phyloP scores from a whole-genome alignment of 2,797 vertebrate species.

The Enteromius fasciolatus region DNA sequence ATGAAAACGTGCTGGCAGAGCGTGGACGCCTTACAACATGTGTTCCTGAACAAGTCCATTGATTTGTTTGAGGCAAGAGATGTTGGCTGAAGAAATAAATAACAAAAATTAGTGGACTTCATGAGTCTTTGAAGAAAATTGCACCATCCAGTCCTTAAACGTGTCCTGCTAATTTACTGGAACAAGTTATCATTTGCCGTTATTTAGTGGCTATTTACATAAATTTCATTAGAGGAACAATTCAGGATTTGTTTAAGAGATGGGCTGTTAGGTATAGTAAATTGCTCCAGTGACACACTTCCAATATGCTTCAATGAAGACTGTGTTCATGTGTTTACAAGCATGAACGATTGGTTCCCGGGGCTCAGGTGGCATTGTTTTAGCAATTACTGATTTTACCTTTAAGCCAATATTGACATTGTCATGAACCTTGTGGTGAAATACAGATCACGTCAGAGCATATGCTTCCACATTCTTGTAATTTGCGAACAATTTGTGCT shows the following conservation, averaged over 20 bases:
- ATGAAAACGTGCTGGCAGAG: background rate
- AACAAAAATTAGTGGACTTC: constrained; percentile 22
- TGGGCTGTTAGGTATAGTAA: constrained; percentile 21
- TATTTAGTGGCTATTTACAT: constrained; percentile 12
- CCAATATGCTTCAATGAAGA: constrained; percentile 11
- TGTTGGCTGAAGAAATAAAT: constrained; percentile 27
- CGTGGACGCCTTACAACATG: constrained; percentile 8
- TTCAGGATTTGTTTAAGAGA: constrained; percentile 14
- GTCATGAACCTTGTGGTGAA: constrained; percentile 28
- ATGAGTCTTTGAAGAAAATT: constrained; percentile 35
- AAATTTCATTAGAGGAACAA: constrained; percentile 33
- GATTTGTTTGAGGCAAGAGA: constrained; percentile 45
- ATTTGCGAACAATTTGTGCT: constrained; percentile 26
- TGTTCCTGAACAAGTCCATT: constrained; percentile 36
- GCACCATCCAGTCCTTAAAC: constrained; percentile 21
- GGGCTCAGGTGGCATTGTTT: constrained; percentile 35
- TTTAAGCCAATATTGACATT: constrained; percentile 26
- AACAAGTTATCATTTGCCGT: constrained; percentile 15
- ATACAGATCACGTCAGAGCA: constrained; percentile 14
- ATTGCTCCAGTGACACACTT: constrained; percentile 2
- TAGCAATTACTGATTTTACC: constrained; percentile 26
- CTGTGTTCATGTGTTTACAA: constrained; percentile 29
- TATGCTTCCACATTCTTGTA: background rate
- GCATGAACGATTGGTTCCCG: background rate
- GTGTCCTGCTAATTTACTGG: background rate